These are phyloP conservation scores for Himalopsyche tibetana DNA, from an alignment of 2,888 invertebrate species.

Conservation along the genomic window DNA sequence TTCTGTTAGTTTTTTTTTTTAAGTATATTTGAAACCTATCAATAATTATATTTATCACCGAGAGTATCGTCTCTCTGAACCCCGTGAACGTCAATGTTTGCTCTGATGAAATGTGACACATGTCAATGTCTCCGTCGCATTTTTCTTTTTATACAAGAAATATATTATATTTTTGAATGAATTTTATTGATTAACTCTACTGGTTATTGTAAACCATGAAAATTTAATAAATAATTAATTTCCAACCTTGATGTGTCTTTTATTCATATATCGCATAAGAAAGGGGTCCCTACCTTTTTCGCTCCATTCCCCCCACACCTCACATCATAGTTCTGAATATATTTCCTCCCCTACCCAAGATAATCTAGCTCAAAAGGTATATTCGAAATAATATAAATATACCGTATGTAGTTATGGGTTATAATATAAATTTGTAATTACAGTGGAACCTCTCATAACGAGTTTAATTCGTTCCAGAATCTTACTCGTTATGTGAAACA, in stretches of 20 bases:
- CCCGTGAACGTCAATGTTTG: neutral
- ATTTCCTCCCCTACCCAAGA: too few relatives aligned
- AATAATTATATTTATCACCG: neutral
- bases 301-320: too few relatives aligned
- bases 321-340: too few relatives aligned
- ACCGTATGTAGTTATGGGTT: too few relatives aligned
- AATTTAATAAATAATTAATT: slow-evolving; percentile 27
- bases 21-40: neutral
- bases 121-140: neutral
- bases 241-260: slow-evolving; percentile 11
- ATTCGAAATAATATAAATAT: too few relatives aligned
- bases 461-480: too few relatives aligned
- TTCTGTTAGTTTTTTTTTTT: neutral
- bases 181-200: neutral
- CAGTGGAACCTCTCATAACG: too few relatives aligned
- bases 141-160: neutral
- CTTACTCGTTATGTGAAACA: too few relatives aligned
- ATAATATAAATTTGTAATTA: too few relatives aligned
- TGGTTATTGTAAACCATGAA: neutral
- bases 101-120: neutral
- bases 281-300: too few relatives aligned
- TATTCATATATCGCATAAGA: neutral
- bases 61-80: neutral
- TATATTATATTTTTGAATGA: slow-evolving; percentile 66
- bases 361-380: too few relatives aligned